Conservation (phyloP, 2,113 vertebrate genomes). For the Saimiri boliviensis region DNA sequence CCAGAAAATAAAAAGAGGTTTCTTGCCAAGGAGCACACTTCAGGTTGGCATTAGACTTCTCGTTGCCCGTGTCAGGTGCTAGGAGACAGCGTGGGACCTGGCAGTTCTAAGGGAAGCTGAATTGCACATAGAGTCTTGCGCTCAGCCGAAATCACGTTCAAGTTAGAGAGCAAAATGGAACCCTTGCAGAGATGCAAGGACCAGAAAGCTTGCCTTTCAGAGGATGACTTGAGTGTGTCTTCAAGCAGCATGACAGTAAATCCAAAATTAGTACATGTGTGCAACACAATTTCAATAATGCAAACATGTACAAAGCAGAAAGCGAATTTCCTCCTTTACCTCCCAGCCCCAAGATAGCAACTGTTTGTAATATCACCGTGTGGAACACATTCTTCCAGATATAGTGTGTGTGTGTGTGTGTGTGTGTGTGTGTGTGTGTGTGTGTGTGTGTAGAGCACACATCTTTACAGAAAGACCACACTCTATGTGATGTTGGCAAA, state of each 20-base stretch:
- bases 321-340: rapidly evolving
- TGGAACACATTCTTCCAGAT: not conserved
- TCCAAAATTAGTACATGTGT: rapidly evolving
- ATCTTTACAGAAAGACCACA: too few relatives aligned
- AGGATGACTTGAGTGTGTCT: not conserved
- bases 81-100: not conserved
- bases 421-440: not conserved
- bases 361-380: not conserved
- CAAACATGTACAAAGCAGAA: too few relatives aligned
- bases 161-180: not conserved
- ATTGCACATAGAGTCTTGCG: rapidly evolving
- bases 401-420: too few relatives aligned
- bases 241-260: not conserved
- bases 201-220: not conserved
- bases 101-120: not conserved
- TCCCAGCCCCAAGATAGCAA: not conserved
- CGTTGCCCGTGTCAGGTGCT: rapidly evolving
- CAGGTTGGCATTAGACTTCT: rapidly evolving
- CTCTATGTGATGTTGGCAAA: not conserved
- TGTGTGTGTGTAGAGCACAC: not conserved
- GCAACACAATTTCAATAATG: not conserved
- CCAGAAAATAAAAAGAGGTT: not conserved
- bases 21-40: not conserved
- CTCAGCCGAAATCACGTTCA: rapidly evolving
- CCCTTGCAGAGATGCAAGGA: rapidly evolving